These are phyloP conservation scores for Carapus acus DNA, from an alignment of 2,797 vertebrate genomes.

Conservation along the genomic window DNA sequence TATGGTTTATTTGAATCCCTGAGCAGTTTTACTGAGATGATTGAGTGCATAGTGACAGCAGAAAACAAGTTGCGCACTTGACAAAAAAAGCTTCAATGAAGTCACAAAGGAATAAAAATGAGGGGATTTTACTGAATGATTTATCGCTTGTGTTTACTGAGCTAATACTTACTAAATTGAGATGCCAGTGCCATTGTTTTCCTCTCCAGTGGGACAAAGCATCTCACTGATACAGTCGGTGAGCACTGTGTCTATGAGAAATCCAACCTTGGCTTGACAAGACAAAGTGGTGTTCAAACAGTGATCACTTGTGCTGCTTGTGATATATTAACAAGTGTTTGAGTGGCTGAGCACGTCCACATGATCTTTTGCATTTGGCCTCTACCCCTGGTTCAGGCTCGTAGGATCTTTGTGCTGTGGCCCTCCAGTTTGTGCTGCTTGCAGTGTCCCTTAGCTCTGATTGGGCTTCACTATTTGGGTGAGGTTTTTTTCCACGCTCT, in stretches of 20 bases:
- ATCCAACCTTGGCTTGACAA: no score
- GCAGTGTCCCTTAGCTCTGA: constrained; percentile 24
- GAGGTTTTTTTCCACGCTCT: constrained; percentile 27
- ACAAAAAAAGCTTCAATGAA: no score
- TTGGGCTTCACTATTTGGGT: constrained; percentile 44
- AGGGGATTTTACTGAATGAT: no score
- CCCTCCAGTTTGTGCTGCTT: constrained; percentile 1
- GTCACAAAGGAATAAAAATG: no score
- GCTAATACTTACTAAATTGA: no score
- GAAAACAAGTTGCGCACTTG: no score
- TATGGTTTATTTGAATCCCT: no score
- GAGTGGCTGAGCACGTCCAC: background rate
- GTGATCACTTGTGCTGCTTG: constrained; percentile 49
- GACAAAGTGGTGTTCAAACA: constrained; percentile 12
- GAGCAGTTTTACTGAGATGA: no score
- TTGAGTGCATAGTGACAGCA: no score
- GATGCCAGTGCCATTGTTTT: background rate
- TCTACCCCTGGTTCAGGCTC: constrained; percentile 3
- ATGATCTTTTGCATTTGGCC: background rate
- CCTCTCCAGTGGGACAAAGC: background rate
- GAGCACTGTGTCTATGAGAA: no score
- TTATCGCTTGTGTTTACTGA: no score
- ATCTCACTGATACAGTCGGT: no score
- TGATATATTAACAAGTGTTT: constrained; percentile 11
- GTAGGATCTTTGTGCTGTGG: background rate